These are phyloP conservation scores for Prunella strophiata DNA, from an alignment of 2,797 vertebrate species.

Conservation along the genomic window DNA sequence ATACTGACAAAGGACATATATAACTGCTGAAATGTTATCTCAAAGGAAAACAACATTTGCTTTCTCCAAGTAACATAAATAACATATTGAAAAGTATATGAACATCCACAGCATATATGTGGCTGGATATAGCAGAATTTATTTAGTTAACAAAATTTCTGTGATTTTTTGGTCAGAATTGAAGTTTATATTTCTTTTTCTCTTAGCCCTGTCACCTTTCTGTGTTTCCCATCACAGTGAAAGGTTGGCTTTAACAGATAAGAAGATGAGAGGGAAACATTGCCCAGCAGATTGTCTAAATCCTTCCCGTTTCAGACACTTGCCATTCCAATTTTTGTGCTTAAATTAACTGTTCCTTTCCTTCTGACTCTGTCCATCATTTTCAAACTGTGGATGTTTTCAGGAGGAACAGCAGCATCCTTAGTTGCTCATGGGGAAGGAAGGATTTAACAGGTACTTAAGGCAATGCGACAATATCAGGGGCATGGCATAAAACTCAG, in stretches of 20 bases:
- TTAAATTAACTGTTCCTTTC: background rate
- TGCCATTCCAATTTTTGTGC: background rate
- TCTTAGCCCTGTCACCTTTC: background rate
- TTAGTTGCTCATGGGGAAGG: background rate
- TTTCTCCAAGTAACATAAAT: slow-evolving; percentile 53
- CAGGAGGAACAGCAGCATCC: background rate
- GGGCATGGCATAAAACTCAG: background rate
- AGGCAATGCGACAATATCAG: background rate
- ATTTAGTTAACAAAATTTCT: background rate
- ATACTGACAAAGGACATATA: slow-evolving; percentile 61
- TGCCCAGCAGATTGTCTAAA: background rate
- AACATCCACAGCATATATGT: slow-evolving; percentile 18
- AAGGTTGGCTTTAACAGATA: background rate
- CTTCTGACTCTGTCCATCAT: background rate
- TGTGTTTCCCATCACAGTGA: background rate
- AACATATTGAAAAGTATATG: slow-evolving; percentile 67
- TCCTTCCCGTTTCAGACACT: background rate
- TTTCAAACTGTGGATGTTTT: background rate
- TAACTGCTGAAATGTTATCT: slow-evolving; percentile 35
- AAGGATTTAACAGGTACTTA: background rate
- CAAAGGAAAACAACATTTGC: slow-evolving; percentile 63
- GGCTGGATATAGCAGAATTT: background rate
- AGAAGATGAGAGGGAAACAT: background rate
- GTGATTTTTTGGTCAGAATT: background rate
- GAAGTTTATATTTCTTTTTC: background rate